phyloP scores from a whole-genome alignment of 2,797 vertebrate genomes.

The Microctenopoma stevenorrisi region DNA sequence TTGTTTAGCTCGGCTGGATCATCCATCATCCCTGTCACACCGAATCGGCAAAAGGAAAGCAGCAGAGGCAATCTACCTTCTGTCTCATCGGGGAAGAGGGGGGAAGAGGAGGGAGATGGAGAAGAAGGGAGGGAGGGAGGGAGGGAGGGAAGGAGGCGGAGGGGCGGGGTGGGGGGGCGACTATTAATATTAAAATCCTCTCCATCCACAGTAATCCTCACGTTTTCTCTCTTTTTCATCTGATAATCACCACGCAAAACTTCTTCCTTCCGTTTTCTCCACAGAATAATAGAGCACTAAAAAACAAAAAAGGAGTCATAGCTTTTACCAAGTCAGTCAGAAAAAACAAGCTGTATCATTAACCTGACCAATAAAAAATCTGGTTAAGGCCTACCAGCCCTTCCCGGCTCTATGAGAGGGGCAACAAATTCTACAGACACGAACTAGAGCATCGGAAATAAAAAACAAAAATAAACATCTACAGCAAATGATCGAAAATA shows the following conservation, averaged over 20 bases:
- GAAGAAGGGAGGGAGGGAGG: not conserved
- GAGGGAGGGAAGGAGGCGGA: constrained; percentile 3
- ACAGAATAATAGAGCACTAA: constrained; percentile 51
- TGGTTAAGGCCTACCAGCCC: constrained; percentile 25
- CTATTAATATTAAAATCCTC: constrained; percentile 95
- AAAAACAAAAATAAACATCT: not conserved
- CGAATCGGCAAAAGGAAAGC: constrained; percentile 92
- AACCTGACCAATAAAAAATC: constrained; percentile 36
- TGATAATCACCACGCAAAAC: constrained; percentile 80
- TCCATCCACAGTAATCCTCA: constrained; percentile 81
- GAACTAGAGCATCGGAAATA: not conserved
- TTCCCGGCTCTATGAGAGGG: not conserved
- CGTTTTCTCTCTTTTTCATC: constrained; percentile 77
- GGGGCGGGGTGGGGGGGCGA: not conserved
- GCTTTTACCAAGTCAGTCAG: constrained; percentile 42
- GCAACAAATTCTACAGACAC: constrained; percentile 16
- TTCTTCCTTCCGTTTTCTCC: constrained; percentile 78
- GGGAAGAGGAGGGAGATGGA: not conserved
- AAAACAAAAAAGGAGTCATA: constrained; percentile 31
- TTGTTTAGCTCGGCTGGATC: constrained; percentile 90
- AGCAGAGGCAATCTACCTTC: constrained; percentile 92
- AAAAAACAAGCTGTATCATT: constrained; percentile 31
- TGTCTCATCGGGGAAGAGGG: constrained; percentile 85
- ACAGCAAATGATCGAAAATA: constrained; percentile 1
- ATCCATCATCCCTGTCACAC: constrained; percentile 99